A percentile compares a stretch with the other conserved stretches of the same genome.
phyloP scores from a whole-genome alignment of 1,140 invertebrate genomes.

The Macrosteles quadrilineatus region DNA sequence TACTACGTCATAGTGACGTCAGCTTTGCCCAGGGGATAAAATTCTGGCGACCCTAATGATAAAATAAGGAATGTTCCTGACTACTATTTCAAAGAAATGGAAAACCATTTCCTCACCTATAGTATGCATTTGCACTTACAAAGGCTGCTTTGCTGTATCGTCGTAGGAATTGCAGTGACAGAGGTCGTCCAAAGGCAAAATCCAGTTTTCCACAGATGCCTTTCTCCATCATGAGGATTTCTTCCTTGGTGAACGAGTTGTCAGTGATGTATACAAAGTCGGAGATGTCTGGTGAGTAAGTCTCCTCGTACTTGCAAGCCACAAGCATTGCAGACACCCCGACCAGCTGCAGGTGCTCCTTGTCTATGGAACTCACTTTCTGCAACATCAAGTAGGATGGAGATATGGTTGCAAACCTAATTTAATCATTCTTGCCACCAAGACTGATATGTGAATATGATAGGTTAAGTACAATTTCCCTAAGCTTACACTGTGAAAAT shows the following conservation, averaged over 20 bases:
- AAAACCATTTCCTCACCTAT: too few species aligned
- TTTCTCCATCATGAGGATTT: conserved; percentile 85
- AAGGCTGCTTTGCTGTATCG: conserved; percentile 75
- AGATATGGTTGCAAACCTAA: too few species aligned
- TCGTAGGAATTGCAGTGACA: conserved; percentile 86
- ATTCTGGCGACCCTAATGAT: too few species aligned
- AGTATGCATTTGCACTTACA: conserved; percentile 52
- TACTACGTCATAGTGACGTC: too few species aligned
- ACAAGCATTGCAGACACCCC: conserved; percentile 90
- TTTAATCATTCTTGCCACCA: too few species aligned
- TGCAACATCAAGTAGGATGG: too few species aligned
- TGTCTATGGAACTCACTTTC: conserved; percentile 46
- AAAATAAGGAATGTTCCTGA: too few species aligned
- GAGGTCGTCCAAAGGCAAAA: conserved; percentile 80
- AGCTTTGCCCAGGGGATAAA: too few species aligned
- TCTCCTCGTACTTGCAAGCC: conserved; percentile 95
- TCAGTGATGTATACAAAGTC: conserved; percentile 95
- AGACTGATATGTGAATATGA: too few species aligned
- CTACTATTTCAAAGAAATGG: too few species aligned
- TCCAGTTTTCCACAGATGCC: conserved; percentile 73
- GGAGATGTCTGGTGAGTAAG: conserved; percentile 81
- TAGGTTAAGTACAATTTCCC: too few species aligned
- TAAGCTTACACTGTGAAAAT: too few species aligned
- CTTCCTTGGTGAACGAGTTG: conserved; percentile 76
- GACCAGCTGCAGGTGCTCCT: conserved; percentile 81